phyloP scores from a whole-genome alignment of 2,888 invertebrate species.

The Buathra laborator region DNA sequence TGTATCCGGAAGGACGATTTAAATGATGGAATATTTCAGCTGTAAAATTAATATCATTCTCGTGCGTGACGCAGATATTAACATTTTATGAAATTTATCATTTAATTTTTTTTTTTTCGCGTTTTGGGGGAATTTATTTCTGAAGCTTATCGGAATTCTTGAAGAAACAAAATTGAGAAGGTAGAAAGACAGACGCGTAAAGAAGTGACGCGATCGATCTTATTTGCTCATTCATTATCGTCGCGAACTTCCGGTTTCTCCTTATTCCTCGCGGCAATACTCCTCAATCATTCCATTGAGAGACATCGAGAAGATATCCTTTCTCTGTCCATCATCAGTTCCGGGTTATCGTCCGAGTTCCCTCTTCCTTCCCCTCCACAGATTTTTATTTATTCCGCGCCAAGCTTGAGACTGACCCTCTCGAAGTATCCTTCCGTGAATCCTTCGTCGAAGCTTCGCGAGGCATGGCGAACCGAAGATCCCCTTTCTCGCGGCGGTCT shows the following conservation, averaged over 20 bases:
- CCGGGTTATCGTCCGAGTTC: conserved; percentile 29
- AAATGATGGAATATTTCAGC: background rate
- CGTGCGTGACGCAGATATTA: background rate
- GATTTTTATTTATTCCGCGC: conserved; percentile 43
- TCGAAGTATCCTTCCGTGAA: background rate
- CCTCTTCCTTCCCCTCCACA: background rate
- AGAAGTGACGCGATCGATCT: conserved; percentile 7
- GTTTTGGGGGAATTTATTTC: background rate
- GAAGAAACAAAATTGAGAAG: background rate
- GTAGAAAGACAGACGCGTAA: background rate
- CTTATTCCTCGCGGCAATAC: conserved; percentile 6
- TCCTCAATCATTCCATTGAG: background rate
- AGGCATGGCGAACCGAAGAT: conserved; percentile 17
- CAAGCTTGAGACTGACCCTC: background rate
- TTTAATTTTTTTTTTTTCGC: background rate
- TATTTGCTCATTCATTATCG: background rate
- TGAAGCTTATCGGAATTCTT: too few relatives aligned
- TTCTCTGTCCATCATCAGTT: background rate
- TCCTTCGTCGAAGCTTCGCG: background rate
- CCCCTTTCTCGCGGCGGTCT: conserved; percentile 48
- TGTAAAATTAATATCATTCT: background rate
- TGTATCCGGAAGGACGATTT: conserved; percentile 1
- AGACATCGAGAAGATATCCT: background rate
- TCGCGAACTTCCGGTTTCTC: conserved; percentile 1
- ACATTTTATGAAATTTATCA: background rate